Conservation (phyloP, 1,140 invertebrate species). For the Drosophila biarmipes region DNA sequence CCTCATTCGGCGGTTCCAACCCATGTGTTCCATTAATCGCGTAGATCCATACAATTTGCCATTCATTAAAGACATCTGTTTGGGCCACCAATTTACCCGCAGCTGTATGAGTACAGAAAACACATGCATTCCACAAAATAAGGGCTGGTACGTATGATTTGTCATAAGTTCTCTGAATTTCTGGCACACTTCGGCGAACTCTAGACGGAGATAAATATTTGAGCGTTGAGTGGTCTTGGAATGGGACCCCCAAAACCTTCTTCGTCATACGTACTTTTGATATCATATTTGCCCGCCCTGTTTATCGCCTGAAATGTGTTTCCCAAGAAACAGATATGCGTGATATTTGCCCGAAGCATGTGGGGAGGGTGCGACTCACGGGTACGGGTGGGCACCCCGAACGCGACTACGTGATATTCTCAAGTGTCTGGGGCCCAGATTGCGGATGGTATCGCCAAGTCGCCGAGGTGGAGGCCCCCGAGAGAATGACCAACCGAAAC, state of each 20-base stretch:
- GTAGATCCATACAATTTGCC: neutral
- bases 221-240: neutral
- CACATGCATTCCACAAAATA: constrained; percentile 7
- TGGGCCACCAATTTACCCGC: neutral
- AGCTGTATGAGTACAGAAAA: constrained; percentile 8
- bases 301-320: constrained; percentile 38
- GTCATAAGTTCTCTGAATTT: constrained; percentile 44
- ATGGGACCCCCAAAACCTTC: neutral
- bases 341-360: constrained; percentile 24
- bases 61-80: constrained; percentile 4
- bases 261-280: constrained; percentile 44
- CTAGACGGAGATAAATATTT: constrained; percentile 10
- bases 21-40: neutral
- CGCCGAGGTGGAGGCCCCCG: neutral
- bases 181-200: constrained; percentile 49
- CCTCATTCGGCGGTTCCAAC: no score
- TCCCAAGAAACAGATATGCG: constrained; percentile 48
- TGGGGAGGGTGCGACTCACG: constrained; percentile 11
- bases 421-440: constrained; percentile 20
- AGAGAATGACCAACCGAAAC: constrained; percentile 8
- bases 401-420: constrained; percentile 47
- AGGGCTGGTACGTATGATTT: constrained; percentile 37
- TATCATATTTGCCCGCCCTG: constrained; percentile 26
- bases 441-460: neutral
- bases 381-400: constrained; percentile 26